Percentiles rank a stretch among this genome's conserved stretches.
phyloP scores from a whole-genome alignment of 1,140 invertebrate genomes.

The Lysiphlebus fabarum region DNA sequence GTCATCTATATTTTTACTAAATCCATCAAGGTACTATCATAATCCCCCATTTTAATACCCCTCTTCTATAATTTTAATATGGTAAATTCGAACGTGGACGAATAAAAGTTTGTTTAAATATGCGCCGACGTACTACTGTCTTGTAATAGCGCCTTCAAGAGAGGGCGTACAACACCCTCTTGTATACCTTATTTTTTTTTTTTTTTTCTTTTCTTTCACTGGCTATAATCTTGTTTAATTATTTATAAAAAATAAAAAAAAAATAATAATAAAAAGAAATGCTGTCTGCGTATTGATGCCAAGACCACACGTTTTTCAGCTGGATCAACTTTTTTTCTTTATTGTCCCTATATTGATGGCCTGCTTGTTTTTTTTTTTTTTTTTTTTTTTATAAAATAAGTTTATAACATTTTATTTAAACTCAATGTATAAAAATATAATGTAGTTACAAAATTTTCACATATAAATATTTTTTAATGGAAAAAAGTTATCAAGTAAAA shows the following conservation, averaged over 20 bases:
- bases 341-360: too few species aligned
- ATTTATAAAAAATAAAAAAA: slow-evolving; percentile 14
- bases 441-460: too few species aligned
- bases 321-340: background rate
- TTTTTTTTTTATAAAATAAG: slow-evolving; percentile 6
- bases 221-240: slow-evolving; percentile 19
- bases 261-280: too few species aligned
- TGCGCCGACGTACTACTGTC: slow-evolving; percentile 7
- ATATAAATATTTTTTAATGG: too few species aligned
- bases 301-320: slow-evolving; percentile 13
- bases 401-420: background rate
- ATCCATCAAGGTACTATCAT: background rate
- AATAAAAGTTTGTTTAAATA: slow-evolving; percentile 10
- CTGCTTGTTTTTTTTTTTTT: background rate
- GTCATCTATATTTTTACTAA: background rate
- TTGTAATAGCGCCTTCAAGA: background rate
- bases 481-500: too few species aligned
- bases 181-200: background rate
- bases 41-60: background rate
- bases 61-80: background rate
- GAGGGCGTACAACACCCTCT: background rate
- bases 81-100: slow-evolving; percentile 20
- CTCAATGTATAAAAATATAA: too few species aligned
- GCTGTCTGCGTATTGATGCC: slow-evolving; percentile 21
- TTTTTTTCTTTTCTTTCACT: slow-evolving; percentile 1